phyloP scores from a whole-genome alignment of 2,797 vertebrate genomes.

The Microctenopoma stevenorrisi region DNA sequence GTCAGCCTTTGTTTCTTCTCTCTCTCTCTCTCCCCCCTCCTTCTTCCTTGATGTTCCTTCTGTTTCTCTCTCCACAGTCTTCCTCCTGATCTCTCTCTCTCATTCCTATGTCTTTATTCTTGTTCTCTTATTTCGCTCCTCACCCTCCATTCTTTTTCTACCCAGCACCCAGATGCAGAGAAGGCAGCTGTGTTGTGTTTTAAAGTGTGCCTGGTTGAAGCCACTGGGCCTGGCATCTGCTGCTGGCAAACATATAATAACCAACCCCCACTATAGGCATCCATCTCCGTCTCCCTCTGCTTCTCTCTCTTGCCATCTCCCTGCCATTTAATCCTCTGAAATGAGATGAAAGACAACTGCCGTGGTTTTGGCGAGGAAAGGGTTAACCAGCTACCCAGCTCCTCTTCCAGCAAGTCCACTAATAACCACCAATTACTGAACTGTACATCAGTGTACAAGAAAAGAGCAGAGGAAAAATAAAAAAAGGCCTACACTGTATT shows the following conservation, averaged over 20 bases:
- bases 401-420: conserved; percentile 65
- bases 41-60: conserved; percentile 37
- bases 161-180: conserved; percentile 75
- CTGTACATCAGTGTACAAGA: conserved; percentile 56
- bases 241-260: conserved; percentile 66
- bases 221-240: conserved; percentile 68
- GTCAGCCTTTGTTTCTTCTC: conserved; percentile 80
- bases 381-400: conserved; percentile 65
- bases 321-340: conserved; percentile 61
- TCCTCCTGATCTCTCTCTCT: conserved; percentile 28
- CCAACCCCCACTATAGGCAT: conserved; percentile 60
- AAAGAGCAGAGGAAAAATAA: conserved; percentile 37
- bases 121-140: conserved; percentile 43
- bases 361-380: conserved; percentile 58
- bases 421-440: conserved; percentile 80
- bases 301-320: conserved; percentile 25
- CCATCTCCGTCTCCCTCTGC: conserved; percentile 40
- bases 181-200: conserved; percentile 76
- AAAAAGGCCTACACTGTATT: conserved; percentile 40
- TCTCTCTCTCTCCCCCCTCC: conserved; percentile 39
- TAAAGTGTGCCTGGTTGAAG: conserved; percentile 71
- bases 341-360: conserved; percentile 68
- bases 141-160: conserved; percentile 55
- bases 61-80: conserved; percentile 44
- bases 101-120: conserved; percentile 49